Conservation (phyloP, 1,140 invertebrate genomes). For the Globodera rostochiensis region DNA sequence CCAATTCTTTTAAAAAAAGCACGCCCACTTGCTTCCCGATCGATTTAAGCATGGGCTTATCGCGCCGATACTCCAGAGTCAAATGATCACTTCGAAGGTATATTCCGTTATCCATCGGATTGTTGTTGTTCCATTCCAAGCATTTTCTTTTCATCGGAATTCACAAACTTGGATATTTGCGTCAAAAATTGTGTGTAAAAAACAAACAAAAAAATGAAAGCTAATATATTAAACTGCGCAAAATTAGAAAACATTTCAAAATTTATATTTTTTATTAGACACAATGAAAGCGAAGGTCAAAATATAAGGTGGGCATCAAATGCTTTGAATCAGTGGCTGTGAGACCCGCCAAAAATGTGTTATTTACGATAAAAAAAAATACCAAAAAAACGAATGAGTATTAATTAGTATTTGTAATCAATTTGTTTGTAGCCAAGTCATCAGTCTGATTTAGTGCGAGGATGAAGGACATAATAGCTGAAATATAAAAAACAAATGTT, state of each 20-base stretch:
- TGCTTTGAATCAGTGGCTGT: no score
- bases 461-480: no score
- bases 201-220: conserved; percentile 9
- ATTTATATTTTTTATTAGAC: not conserved
- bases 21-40: conserved; percentile 17
- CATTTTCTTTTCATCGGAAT: not conserved
- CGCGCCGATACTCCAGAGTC: conserved; percentile 8
- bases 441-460: no score
- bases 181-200: conserved; percentile 2
- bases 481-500: not conserved
- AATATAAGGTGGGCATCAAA: not conserved
- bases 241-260: not conserved
- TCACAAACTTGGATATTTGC: no score
- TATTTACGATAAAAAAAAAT: no score
- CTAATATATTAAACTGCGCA: not conserved
- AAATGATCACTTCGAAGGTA: conserved; percentile 15
- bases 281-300: conserved; percentile 13
- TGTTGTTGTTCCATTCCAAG: not conserved
- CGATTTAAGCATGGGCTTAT: conserved; percentile 22
- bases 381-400: no score
- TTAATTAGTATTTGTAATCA: no score
- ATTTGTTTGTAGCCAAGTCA: no score
- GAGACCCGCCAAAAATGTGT: no score
- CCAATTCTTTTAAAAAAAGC: not conserved
- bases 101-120: not conserved